A percentile compares a stretch with the other conserved stretches of the same genome.
Evolutionary conservation across 2,888 invertebrate species (phyloP).

Genomic region (Drosophila robusta): DNA sequence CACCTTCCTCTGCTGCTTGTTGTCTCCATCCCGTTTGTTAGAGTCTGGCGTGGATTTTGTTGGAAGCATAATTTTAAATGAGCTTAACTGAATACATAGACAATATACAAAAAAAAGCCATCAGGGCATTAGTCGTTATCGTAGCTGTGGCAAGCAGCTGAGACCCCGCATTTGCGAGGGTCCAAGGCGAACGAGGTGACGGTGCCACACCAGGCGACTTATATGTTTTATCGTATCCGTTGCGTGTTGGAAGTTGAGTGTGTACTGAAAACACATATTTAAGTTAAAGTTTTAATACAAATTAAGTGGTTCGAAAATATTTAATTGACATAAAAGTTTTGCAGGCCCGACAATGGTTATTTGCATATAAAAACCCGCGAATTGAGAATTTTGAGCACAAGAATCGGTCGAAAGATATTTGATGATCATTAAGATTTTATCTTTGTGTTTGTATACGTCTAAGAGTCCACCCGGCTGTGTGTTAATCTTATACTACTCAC

Average conservation of each 20-base stretch:
- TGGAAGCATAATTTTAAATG: slow-evolving; percentile 67
- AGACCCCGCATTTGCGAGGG: slow-evolving; percentile 74
- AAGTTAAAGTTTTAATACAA: slow-evolving; percentile 10
- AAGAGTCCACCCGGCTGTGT: too few species aligned
- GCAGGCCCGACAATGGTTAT: too few species aligned
- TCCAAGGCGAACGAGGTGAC: slow-evolving; percentile 83
- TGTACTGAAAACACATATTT: slow-evolving; percentile 68
- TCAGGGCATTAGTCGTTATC: slow-evolving; percentile 58
- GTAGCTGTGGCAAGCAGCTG: slow-evolving; percentile 48
- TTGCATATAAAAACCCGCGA: too few species aligned
- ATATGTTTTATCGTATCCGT: slow-evolving; percentile 81
- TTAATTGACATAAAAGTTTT: neutral
- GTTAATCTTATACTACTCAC: too few species aligned
- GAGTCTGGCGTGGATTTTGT: slow-evolving; percentile 46
- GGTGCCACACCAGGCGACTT: slow-evolving; percentile 80
- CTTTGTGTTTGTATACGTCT: too few species aligned
- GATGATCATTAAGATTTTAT: too few species aligned
- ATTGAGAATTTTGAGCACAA: too few species aligned
- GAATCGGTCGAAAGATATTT: too few species aligned
- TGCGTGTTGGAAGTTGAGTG: slow-evolving; percentile 82
- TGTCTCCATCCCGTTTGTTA: slow-evolving; percentile 13
- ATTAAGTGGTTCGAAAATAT: neutral
- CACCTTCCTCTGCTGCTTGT: slow-evolving; percentile 1
- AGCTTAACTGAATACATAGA: slow-evolving; percentile 65
- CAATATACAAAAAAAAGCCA: slow-evolving; percentile 64